phyloP scores from a whole-genome alignment of 2,113 vertebrate genomes.

The Melanotaenia duboulayi region DNA sequence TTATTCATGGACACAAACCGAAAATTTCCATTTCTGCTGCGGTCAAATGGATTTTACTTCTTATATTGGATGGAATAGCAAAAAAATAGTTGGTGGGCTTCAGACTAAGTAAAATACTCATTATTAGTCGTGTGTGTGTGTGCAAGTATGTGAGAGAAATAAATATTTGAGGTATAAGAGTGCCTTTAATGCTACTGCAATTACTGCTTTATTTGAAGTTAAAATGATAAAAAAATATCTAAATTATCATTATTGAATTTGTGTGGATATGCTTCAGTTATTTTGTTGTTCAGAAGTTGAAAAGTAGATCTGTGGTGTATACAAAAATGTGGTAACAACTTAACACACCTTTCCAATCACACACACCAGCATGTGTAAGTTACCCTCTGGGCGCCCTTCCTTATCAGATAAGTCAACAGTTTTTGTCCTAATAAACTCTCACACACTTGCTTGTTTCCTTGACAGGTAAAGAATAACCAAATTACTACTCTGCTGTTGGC shows the following conservation, averaged over 20 bases:
- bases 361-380: constrained; percentile 14
- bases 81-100: constrained; percentile 3
- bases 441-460: constrained; percentile 32
- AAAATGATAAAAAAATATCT: neutral
- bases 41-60: constrained; percentile 43
- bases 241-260: too few relatives aligned
- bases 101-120: constrained; percentile 5
- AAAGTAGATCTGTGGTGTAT: neutral
- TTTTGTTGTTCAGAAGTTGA: too few relatives aligned
- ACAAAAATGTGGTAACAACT: neutral
- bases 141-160: neutral
- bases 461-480: constrained; percentile 67
- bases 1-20: constrained; percentile 6
- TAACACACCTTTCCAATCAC: neutral
- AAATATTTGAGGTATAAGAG: neutral
- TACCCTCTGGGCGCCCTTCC: constrained; percentile 4
- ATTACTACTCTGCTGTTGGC: constrained; percentile 52
- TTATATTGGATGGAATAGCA: constrained; percentile 37
- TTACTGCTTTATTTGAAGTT: too few relatives aligned
- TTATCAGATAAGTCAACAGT: constrained; percentile 57
- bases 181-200: too few relatives aligned
- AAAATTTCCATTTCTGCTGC: constrained; percentile 29
- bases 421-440: constrained; percentile 35
- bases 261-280: neutral
- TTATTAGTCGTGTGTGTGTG: too few relatives aligned